Percentiles rank a stretch among this genome's conserved stretches.
Conservation (phyloP, 2,113 vertebrate species). For the Phalacrocorax carbo region DNA sequence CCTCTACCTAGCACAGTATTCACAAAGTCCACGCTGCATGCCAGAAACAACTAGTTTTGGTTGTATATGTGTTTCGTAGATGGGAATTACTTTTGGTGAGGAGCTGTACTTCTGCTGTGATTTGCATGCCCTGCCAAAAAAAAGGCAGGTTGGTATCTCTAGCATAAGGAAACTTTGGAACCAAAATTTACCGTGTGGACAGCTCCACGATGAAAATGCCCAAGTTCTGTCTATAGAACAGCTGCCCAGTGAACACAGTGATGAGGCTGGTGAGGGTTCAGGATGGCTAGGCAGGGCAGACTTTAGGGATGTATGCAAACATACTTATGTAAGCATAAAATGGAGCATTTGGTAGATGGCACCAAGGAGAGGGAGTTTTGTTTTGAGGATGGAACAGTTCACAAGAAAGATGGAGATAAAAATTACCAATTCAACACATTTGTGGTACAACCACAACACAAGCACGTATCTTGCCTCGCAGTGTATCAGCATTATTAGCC, state of each 20-base stretch:
- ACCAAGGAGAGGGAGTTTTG: background rate
- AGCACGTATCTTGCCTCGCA: background rate
- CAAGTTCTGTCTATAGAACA: background rate
- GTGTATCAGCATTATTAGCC: background rate
- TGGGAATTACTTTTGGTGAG: background rate
- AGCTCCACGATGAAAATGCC: background rate
- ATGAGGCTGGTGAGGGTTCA: background rate
- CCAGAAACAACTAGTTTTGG: background rate
- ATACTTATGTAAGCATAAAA: background rate
- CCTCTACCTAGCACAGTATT: background rate
- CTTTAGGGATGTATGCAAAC: background rate
- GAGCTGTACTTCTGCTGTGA: background rate
- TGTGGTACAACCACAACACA: background rate
- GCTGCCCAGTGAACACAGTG: background rate
- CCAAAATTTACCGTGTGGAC: background rate
- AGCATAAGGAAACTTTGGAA: background rate
- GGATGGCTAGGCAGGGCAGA: background rate
- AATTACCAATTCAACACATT: background rate
- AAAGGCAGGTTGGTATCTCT: background rate
- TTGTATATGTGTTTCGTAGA: background rate
- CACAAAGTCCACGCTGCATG: background rate
- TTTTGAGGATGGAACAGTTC: background rate
- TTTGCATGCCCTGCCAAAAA: background rate
- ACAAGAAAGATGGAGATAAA: background rate
- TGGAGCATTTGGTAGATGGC: background rate